A percentile compares a stretch with the other conserved stretches of the same genome.
These are phyloP conservation scores for Cricetomys ansorgei DNA, from an alignment of 2,113 vertebrate species.

Conservation along the genomic window DNA sequence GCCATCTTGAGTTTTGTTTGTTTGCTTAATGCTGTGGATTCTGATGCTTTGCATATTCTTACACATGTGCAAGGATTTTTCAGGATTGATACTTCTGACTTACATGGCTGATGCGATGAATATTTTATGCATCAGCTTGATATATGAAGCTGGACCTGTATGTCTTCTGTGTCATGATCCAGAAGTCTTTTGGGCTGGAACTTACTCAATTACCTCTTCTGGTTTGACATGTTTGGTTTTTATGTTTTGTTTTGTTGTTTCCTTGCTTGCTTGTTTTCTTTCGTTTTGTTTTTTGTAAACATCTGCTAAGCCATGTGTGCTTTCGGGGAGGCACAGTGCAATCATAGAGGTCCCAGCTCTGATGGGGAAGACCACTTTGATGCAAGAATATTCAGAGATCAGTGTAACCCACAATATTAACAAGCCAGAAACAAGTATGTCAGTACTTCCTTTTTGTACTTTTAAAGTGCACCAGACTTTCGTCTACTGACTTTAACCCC, in stretches of 20 bases:
- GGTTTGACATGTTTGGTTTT: background rate
- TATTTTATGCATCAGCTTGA: background rate
- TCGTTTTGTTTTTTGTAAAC: too few species aligned
- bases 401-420: background rate
- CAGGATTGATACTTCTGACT: background rate
- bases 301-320: background rate
- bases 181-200: background rate
- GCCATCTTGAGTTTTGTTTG: background rate
- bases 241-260: too few species aligned
- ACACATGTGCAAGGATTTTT: background rate
- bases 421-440: background rate
- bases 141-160: background rate
- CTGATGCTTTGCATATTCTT: background rate
- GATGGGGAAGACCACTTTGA: background rate
- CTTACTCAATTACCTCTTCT: background rate
- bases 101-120: background rate
- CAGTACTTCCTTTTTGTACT: background rate
- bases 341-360: background rate
- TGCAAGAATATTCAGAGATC: background rate
- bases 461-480: background rate
- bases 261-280: too few species aligned
- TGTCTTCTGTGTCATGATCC: background rate
- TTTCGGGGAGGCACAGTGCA: background rate
- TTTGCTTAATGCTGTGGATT: background rate
- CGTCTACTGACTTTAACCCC: background rate